phyloP scores from a whole-genome alignment of 2,797 vertebrate genomes.

The Eulemur mongoz region DNA sequence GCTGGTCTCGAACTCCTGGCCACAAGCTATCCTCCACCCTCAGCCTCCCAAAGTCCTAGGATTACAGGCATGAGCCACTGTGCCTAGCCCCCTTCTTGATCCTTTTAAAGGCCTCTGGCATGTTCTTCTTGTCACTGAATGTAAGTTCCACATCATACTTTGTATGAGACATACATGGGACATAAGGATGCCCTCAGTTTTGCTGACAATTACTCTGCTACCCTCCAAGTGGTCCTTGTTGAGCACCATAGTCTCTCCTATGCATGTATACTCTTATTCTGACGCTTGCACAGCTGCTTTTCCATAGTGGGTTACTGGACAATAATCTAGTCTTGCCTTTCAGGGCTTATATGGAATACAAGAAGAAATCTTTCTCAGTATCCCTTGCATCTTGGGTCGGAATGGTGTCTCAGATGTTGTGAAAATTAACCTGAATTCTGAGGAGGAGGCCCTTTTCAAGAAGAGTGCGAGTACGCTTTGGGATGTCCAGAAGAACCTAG shows the following conservation, averaged over 20 bases:
- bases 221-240: background rate
- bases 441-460: constrained; percentile 93
- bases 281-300: background rate
- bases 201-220: background rate
- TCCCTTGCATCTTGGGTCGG: constrained; percentile 94
- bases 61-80: background rate
- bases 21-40: background rate
- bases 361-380: constrained; percentile 92
- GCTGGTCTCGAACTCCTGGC: background rate
- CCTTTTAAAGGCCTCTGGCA: constrained; percentile 91
- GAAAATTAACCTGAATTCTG: constrained; percentile 92
- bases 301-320: background rate
- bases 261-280: background rate
- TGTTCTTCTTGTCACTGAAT: constrained; percentile 88
- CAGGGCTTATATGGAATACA: constrained; percentile 95
- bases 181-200: constrained; percentile 87
- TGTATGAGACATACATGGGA: constrained; percentile 80
- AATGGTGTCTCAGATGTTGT: constrained; percentile 94
- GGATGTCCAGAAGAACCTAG: constrained; percentile 95
- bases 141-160: constrained; percentile 88
- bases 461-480: constrained; percentile 96
- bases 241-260: background rate
- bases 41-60: background rate
- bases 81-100: constrained; percentile 86
- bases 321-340: constrained; percentile 42